Conservation (phyloP, 2,113 vertebrate genomes). For the Charina bottae region DNA sequence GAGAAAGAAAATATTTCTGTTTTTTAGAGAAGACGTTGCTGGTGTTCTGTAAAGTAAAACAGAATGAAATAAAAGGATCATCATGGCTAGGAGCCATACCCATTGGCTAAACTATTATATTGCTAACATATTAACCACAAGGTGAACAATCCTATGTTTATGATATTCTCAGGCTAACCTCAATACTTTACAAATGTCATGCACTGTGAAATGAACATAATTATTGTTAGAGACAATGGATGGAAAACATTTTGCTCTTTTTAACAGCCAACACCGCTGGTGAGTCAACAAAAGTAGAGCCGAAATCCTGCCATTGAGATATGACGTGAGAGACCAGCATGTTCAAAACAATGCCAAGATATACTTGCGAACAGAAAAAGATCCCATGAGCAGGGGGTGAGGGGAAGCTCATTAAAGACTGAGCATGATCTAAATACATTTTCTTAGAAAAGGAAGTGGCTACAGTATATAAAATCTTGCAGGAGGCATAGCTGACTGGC, state of each 20-base stretch:
- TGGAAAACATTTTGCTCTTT: background rate
- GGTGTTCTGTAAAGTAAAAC: too few species aligned
- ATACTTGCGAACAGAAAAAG: background rate
- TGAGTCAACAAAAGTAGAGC: background rate
- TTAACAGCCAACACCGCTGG: background rate
- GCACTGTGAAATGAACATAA: background rate
- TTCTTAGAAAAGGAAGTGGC: background rate
- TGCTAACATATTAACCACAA: too few species aligned
- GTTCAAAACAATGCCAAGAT: background rate
- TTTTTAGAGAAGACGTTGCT: background rate
- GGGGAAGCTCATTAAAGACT: background rate
- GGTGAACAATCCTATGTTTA: too few species aligned
- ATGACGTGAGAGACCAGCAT: background rate
- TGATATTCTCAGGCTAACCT: background rate
- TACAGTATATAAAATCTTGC: background rate
- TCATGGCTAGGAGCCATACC: background rate
- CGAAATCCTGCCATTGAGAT: background rate
- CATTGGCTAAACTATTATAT: too few species aligned
- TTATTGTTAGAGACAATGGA: background rate
- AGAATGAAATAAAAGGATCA: background rate
- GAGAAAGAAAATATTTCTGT: background rate
- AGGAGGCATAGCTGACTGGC: background rate
- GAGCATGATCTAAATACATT: background rate
- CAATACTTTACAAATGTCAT: background rate
- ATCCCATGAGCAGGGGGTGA: background rate